Percentiles rank a stretch among this genome's conserved stretches.
phyloP scores from a whole-genome alignment of 2,888 invertebrate species.

The Papilio gigon region DNA sequence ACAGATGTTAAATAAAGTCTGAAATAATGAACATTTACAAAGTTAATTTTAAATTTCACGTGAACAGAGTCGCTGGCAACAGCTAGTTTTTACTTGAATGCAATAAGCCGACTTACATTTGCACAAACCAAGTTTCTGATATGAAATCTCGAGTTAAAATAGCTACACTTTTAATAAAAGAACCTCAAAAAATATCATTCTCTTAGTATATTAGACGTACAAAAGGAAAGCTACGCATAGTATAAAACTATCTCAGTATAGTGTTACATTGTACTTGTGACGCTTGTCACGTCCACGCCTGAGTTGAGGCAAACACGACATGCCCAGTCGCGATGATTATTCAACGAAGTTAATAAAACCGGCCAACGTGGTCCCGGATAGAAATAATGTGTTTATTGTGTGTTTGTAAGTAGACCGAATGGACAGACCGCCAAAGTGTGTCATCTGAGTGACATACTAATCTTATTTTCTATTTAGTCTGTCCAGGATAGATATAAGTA shows the following conservation, averaged over 20 bases:
- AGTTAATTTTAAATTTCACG: too few species aligned
- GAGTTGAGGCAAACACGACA: slow-evolving; percentile 15
- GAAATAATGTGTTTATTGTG: slow-evolving; percentile 8
- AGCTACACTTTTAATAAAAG: too few species aligned
- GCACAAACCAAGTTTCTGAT: too few species aligned
- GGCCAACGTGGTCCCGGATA: background rate
- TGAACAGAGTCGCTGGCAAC: too few species aligned
- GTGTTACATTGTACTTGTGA: background rate
- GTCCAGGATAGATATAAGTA: background rate
- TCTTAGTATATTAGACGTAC: background rate
- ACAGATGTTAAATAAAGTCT: too few species aligned
- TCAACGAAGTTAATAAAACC: slow-evolving; percentile 20
- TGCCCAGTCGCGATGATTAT: slow-evolving; percentile 13
- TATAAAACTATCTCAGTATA: background rate
- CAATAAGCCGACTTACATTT: too few species aligned
- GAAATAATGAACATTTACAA: too few species aligned
- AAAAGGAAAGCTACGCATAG: background rate
- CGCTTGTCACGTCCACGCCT: slow-evolving; percentile 7
- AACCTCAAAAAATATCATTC: background rate
- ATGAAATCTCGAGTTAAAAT: too few species aligned
- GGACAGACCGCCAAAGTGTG: background rate
- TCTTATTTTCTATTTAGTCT: background rate
- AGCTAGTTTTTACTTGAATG: too few species aligned
- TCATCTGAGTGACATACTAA: background rate
- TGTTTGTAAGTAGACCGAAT: slow-evolving; percentile 1